Evolutionary conservation across 2,113 vertebrate species (phyloP).

Genomic region (Oryzias curvinotus): DNA sequence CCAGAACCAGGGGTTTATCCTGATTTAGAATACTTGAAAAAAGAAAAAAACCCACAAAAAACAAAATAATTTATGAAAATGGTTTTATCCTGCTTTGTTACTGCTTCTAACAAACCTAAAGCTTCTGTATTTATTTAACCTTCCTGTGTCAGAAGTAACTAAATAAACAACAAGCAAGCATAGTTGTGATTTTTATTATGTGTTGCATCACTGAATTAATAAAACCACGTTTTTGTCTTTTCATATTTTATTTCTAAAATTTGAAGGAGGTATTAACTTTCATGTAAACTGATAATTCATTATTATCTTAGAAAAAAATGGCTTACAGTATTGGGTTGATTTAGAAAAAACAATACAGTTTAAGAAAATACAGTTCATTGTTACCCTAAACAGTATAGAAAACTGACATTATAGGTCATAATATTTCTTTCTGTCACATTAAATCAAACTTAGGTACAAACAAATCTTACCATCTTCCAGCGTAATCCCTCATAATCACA

Average conservation of each 20-base stretch:
- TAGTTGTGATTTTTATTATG: constrained; percentile 10
- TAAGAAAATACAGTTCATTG: not conserved
- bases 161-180: constrained; percentile 49
- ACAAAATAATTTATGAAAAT: not conserved
- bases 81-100: not conserved
- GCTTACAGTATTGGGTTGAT: not conserved
- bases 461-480: too few relatives aligned
- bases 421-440: not conserved
- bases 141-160: constrained; percentile 3
- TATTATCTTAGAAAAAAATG: not conserved
- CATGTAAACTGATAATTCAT: constrained; percentile 26
- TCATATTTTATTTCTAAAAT: constrained; percentile 6
- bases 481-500: too few relatives aligned
- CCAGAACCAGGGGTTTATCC: too few relatives aligned
- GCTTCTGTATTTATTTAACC: constrained; percentile 26
- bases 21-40: not conserved
- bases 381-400: not conserved
- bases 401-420: not conserved
- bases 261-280: not conserved
- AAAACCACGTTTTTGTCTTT: not conserved
- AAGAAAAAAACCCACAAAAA: not conserved
- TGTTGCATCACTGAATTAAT: not conserved
- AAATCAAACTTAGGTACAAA: too few relatives aligned
- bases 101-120: constrained; percentile 18
- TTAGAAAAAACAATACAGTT: not conserved